Evolutionary conservation across 92 coral and sea anemone genomes (phyloP).

Genomic region (Phymanthus crucifer): DNA sequence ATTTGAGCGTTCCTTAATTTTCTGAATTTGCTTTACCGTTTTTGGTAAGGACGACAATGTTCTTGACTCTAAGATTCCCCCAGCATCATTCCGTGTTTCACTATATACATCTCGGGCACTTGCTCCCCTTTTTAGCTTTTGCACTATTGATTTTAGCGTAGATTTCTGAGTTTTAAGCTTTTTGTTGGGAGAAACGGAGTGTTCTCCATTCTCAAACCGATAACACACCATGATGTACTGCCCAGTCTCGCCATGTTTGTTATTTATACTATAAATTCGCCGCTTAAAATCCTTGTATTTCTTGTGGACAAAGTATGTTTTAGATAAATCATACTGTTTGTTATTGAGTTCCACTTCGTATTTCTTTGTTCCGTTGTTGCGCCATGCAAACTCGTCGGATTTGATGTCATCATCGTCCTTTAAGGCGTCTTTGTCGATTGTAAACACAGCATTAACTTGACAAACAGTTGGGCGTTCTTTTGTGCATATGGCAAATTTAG

Average conservation of each 20-base stretch:
- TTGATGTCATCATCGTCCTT: constrained; percentile 8
- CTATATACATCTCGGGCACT: constrained; percentile 32
- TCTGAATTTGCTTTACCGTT: constrained; percentile 30
- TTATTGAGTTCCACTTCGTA: neutral
- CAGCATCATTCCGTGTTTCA: constrained; percentile 24
- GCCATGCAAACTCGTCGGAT: constrained; percentile 21
- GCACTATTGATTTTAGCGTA: constrained; percentile 16
- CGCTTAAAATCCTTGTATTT: constrained; percentile 42
- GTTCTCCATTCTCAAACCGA: constrained; percentile 10
- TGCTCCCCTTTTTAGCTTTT: constrained; percentile 11
- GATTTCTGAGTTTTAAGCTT: constrained; percentile 18
- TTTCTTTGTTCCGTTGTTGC: constrained; percentile 29
- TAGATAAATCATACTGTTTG: neutral
- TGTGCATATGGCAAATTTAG: constrained; percentile 8
- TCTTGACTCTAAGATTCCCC: neutral
- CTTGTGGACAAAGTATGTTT: constrained; percentile 32
- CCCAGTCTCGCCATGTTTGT: neutral
- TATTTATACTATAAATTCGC: neutral
- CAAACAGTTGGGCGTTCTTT: constrained; percentile 22
- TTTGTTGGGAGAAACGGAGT: constrained; percentile 18
- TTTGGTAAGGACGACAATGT: constrained; percentile 6
- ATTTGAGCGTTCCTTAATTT: constrained; percentile 20
- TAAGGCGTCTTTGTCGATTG: no score
- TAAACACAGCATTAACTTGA: constrained; percentile 11
- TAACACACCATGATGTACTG: constrained; percentile 29